Conservation (phyloP, 92 coral and sea anemone species). For the Umimayanthus kanabou region DNA sequence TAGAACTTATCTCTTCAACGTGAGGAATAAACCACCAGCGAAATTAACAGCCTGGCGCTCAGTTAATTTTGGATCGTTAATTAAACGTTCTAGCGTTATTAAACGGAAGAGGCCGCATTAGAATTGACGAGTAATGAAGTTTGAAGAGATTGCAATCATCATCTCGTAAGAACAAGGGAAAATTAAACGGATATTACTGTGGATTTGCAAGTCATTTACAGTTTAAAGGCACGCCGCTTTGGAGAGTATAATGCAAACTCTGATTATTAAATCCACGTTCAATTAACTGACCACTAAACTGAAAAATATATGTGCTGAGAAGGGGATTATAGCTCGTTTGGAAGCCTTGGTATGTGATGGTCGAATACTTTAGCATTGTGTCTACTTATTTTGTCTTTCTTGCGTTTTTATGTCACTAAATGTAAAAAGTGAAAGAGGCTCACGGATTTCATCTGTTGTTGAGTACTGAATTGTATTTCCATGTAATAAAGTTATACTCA, state of each 20-base stretch:
- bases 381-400: not conserved
- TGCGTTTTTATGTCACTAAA: not conserved
- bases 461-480: slow-evolving; percentile 3
- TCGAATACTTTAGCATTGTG: not conserved
- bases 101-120: slow-evolving; percentile 39
- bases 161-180: slow-evolving; percentile 26
- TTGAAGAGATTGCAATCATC: slow-evolving; percentile 38
- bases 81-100: slow-evolving; percentile 38
- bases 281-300: not conserved
- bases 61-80: slow-evolving; percentile 45
- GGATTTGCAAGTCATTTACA: slow-evolving; percentile 39
- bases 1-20: slow-evolving; percentile 20
- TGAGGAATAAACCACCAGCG: not conserved
- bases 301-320: not conserved
- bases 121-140: slow-evolving; percentile 46
- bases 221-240: slow-evolving; percentile 49
- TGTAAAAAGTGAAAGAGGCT: not conserved
- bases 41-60: slow-evolving; percentile 38
- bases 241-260: not conserved
- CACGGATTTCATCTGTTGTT: not conserved
- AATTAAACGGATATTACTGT: slow-evolving; percentile 41
- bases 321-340: not conserved
- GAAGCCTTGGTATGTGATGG: not conserved
- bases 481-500: slow-evolving; percentile 23
- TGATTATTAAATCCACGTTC: slow-evolving; percentile 13